These are phyloP conservation scores for Octodonta nipae DNA, from an alignment of 2,888 invertebrate species.

Conservation along the genomic window DNA sequence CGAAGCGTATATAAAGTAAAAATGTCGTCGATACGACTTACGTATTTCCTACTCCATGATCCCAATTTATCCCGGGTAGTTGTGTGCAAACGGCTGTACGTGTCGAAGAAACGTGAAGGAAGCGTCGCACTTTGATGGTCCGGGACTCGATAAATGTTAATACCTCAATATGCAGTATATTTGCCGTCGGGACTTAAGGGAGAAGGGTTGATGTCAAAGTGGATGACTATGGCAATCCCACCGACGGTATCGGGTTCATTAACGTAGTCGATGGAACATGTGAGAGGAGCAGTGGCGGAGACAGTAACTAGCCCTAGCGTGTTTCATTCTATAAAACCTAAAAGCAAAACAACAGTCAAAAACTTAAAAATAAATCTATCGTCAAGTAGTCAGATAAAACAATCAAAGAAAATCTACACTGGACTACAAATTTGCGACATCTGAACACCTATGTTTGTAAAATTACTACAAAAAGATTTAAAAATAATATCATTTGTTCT, in stretches of 20 bases:
- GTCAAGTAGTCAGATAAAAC: no score
- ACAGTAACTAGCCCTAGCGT: no score
- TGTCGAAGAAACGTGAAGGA: slow-evolving; percentile 21
- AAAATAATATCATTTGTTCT: no score
- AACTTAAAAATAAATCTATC: no score
- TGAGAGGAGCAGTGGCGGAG: neutral
- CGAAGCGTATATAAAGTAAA: slow-evolving; percentile 7
- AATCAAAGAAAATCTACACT: no score
- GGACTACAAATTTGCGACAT: no score
- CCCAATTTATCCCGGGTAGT: slow-evolving; percentile 23
- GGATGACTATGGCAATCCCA: slow-evolving; percentile 4
- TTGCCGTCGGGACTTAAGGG: slow-evolving; percentile 25
- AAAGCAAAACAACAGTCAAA: no score
- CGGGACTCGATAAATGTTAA: slow-evolving; percentile 35
- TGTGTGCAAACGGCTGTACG: slow-evolving; percentile 22
- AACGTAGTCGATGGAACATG: neutral
- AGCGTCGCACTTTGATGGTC: slow-evolving; percentile 17
- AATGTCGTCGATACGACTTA: slow-evolving; percentile 11
- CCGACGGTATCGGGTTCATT: neutral
- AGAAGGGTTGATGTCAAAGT: slow-evolving; percentile 21
- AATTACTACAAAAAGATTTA: no score
- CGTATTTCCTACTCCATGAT: slow-evolving; percentile 11
- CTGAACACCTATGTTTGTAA: no score
- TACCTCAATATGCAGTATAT: slow-evolving; percentile 38
- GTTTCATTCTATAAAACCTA: no score